Conservation (phyloP, 1,140 invertebrate genomes). For the Trachelipus rathkii region DNA sequence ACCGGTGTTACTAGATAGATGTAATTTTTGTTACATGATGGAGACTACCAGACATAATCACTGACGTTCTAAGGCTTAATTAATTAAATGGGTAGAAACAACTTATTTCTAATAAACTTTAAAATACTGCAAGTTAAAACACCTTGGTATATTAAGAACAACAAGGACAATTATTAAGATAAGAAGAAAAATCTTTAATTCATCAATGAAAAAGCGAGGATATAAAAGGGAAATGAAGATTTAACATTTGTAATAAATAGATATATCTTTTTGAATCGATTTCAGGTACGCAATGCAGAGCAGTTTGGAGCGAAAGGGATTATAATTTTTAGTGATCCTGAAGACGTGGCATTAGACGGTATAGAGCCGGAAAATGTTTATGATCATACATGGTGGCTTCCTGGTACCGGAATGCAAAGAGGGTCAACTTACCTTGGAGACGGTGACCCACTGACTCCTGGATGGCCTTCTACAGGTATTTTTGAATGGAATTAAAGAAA, state of each 20-base stretch:
- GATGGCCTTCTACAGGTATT: conserved; percentile 40
- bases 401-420: conserved; percentile 39
- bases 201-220: not conserved
- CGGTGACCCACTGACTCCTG: conserved; percentile 45
- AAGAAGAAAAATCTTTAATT: no score
- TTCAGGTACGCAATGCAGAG: conserved; percentile 38
- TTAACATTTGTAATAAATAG: no score
- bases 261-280: not conserved
- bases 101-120: no score
- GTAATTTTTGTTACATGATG: no score
- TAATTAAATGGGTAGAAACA: no score
- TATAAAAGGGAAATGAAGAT: no score
- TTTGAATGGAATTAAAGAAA: not conserved
- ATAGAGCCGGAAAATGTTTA: conserved; percentile 20
- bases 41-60: no score
- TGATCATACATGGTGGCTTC: conserved; percentile 34
- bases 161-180: no score
- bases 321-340: conserved; percentile 45
- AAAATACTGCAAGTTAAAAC: no score
- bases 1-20: no score
- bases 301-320: conserved; percentile 42
- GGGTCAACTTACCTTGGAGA: conserved; percentile 31
- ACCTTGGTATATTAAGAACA: no score
- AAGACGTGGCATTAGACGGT: conserved; percentile 35
- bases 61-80: no score